These are phyloP conservation scores for Neoitamus cyanurus DNA, from an alignment of 2,888 invertebrate genomes.

Conservation along the genomic window DNA sequence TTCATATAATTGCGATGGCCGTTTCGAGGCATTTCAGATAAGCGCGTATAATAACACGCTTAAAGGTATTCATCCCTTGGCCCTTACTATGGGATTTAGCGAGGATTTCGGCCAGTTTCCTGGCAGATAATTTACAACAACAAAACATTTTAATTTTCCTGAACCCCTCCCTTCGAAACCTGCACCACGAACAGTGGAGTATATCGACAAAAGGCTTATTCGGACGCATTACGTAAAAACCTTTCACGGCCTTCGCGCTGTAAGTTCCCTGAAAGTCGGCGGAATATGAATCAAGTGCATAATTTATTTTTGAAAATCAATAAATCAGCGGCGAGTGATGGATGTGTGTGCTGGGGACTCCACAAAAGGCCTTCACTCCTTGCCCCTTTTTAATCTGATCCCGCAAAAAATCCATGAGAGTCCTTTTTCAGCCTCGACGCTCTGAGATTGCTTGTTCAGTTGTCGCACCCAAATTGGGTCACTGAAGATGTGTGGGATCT, in stretches of 20 bases:
- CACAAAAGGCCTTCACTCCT: not conserved
- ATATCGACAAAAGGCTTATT: not conserved
- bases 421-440: not conserved
- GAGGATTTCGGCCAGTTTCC: not conserved
- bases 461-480: not conserved
- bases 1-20: conserved; percentile 6
- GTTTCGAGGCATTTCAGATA: conserved; percentile 7
- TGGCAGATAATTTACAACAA: not conserved
- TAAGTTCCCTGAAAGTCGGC: not conserved
- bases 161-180: not conserved
- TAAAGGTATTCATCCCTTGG: not conserved
- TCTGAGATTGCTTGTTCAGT: not conserved
- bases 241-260: not conserved
- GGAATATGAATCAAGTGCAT: not conserved
- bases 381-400: not conserved
- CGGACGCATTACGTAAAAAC: not conserved
- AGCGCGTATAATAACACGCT: conserved; percentile 4
- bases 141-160: not conserved
- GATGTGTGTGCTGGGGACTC: not conserved
- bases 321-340: not conserved
- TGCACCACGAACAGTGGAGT: not conserved
- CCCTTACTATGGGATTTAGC: not conserved
- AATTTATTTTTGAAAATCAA: conserved; percentile 10
- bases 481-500: not conserved
- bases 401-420: not conserved